Evolutionary conservation across 2,113 vertebrate species (phyloP).

Genomic region (Chelonoidis abingdonii): DNA sequence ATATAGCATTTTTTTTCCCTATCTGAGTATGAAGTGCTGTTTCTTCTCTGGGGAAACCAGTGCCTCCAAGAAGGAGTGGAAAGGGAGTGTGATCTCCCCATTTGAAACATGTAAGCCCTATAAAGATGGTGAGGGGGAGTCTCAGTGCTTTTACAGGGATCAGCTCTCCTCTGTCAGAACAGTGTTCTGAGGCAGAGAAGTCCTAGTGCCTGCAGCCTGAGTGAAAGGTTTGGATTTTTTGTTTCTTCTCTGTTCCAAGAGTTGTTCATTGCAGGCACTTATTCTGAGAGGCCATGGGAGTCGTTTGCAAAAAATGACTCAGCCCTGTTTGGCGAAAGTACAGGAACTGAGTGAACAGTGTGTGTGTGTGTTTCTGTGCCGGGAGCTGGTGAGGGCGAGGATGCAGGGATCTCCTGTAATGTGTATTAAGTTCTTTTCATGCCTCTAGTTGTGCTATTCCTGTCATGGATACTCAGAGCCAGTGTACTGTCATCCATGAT

Average conservation of each 20-base stretch:
- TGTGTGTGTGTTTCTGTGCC: slow-evolving; percentile 53
- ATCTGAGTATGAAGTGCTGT: slow-evolving; percentile 10
- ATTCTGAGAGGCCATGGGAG: slow-evolving; percentile 43
- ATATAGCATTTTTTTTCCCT: not conserved
- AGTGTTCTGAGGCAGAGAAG: not conserved
- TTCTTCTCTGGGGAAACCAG: slow-evolving; percentile 19
- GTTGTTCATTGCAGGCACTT: slow-evolving; percentile 55
- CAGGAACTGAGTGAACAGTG: slow-evolving; percentile 72
- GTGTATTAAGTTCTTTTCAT: slow-evolving; percentile 58
- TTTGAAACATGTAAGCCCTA: slow-evolving; percentile 8
- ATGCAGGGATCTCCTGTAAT: slow-evolving; percentile 45
- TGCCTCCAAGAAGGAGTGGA: slow-evolving; percentile 47
- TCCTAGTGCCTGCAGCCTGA: not conserved
- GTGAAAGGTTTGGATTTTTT: not conserved
- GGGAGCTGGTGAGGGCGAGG: not conserved
- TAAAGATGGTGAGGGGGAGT: not conserved
- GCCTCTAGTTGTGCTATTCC: slow-evolving; percentile 19
- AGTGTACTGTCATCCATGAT: slow-evolving; percentile 13
- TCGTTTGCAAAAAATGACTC: slow-evolving; percentile 72
- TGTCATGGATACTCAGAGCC: slow-evolving; percentile 3
- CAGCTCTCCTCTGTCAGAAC: not conserved
- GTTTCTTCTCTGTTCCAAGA: slow-evolving; percentile 38
- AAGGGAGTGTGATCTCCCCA: not conserved
- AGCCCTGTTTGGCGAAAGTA: slow-evolving; percentile 74
- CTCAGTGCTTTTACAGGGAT: not conserved